Conservation (phyloP, 2,113 vertebrate genomes). For the Neolamprologus brichardi region DNA sequence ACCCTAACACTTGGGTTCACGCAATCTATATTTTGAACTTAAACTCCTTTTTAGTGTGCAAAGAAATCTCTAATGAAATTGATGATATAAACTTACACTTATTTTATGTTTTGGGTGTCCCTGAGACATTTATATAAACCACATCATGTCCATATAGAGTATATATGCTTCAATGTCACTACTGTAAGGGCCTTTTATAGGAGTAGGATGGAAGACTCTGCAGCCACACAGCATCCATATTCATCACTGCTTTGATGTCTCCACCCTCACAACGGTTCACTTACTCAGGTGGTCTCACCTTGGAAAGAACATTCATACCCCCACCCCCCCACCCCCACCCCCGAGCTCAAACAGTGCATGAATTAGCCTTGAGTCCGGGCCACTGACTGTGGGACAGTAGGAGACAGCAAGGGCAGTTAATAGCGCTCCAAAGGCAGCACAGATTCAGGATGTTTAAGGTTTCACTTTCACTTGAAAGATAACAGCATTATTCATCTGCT, state of each 20-base stretch:
- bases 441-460: background rate
- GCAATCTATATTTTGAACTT: background rate
- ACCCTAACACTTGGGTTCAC: background rate
- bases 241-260: slow-evolving; percentile 17
- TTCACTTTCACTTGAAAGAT: background rate
- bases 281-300: slow-evolving; percentile 45
- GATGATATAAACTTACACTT: background rate
- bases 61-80: background rate
- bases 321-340: background rate
- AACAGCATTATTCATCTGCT: background rate
- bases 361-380: slow-evolving; percentile 25
- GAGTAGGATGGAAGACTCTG: background rate
- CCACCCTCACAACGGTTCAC: background rate
- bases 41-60: background rate
- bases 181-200: background rate
- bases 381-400: background rate
- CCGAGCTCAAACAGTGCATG: background rate
- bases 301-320: slow-evolving; percentile 11
- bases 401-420: background rate
- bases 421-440: background rate
- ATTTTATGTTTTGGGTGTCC: background rate
- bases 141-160: background rate
- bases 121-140: background rate
- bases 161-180: background rate
- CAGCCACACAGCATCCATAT: slow-evolving; percentile 32